phyloP scores from a whole-genome alignment of 2,888 invertebrate species.

The Pomacea canaliculata region DNA sequence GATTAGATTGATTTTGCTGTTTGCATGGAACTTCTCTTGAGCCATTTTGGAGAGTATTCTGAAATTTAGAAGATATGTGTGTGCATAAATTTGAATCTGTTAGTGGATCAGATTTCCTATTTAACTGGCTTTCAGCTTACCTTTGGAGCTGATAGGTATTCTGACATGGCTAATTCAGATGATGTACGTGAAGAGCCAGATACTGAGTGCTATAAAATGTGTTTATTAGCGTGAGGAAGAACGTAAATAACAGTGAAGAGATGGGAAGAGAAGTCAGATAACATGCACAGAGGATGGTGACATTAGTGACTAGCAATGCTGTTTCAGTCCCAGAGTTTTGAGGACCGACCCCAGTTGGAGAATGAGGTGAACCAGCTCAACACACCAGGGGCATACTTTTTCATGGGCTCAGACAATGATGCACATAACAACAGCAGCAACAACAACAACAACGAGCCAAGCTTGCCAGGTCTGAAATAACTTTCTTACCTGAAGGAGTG shows the following conservation, averaged over 20 bases:
- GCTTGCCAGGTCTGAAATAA: constrained; percentile 14
- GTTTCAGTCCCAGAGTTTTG: constrained; percentile 40
- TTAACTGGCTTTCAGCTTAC: no score
- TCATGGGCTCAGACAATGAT: constrained; percentile 34
- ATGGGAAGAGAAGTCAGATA: not conserved
- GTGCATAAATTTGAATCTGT: no score
- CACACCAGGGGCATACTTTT: constrained; percentile 57
- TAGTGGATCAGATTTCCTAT: no score
- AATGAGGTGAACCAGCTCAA: constrained; percentile 40
- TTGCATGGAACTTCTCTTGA: not conserved
- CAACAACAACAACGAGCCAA: not conserved
- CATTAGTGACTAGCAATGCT: not conserved
- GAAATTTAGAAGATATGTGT: no score
- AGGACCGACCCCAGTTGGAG: constrained; percentile 32
- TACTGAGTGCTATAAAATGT: no score
- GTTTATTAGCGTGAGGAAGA: not conserved
- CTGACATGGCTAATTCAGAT: no score
- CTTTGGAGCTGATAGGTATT: no score
- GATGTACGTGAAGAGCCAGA: no score
- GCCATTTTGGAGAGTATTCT: no score
- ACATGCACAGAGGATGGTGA: not conserved
- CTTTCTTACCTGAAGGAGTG: no score
- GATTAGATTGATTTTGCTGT: not conserved
- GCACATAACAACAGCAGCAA: not conserved
- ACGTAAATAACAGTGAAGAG: not conserved